A percentile compares a stretch with the other conserved stretches of the same genome.
Conservation (phyloP, 2,797 vertebrate genomes). For the Peromyscus melanophrys region DNA sequence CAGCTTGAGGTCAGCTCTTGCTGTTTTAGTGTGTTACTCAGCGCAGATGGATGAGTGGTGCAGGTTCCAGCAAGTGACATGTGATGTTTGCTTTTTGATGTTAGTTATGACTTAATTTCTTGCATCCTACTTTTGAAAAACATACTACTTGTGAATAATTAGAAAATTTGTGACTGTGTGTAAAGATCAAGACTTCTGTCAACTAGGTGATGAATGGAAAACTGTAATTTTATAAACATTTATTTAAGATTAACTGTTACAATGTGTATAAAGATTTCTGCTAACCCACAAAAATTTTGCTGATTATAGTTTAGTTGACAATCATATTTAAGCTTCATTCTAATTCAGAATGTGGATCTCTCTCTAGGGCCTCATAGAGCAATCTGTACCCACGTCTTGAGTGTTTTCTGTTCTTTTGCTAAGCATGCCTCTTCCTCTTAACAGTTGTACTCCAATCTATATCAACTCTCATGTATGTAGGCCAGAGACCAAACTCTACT, state of each 20-base stretch:
- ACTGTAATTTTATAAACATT: neutral
- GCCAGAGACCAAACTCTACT: neutral
- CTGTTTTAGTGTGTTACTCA: neutral
- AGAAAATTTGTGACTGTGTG: neutral
- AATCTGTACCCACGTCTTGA: neutral
- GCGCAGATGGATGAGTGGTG: neutral
- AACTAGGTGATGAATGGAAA: neutral
- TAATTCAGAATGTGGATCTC: neutral
- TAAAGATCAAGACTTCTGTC: neutral
- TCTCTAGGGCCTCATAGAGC: neutral
- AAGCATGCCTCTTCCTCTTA: neutral
- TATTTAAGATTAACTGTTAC: neutral
- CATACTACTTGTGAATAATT: neutral
- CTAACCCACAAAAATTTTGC: neutral
- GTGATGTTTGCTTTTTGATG: neutral
- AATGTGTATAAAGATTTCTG: neutral
- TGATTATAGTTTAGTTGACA: neutral
- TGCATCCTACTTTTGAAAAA: conserved; percentile 50
- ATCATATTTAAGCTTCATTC: neutral
- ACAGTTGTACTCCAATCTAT: neutral
- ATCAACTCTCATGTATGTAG: neutral
- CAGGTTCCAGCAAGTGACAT: neutral
- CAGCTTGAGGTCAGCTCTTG: neutral
- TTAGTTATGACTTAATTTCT: conserved; percentile 2
- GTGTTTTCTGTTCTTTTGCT: neutral